Percentiles rank a stretch among this genome's conserved stretches.
phyloP scores from a whole-genome alignment of 2,888 invertebrate genomes.

The Acheta domesticus region DNA sequence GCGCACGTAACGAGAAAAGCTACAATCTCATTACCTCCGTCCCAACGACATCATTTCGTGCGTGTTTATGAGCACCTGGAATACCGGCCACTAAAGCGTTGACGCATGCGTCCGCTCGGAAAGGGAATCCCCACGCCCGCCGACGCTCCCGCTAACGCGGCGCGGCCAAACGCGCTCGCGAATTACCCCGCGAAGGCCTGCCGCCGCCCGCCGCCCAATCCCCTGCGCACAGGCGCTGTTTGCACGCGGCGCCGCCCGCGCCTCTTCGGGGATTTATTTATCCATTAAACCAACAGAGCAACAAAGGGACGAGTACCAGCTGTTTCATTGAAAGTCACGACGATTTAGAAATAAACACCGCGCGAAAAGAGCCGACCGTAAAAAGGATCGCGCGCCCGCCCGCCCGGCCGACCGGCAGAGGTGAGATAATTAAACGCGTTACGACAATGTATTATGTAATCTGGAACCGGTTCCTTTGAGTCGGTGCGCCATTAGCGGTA shows the following conservation, averaged over 20 bases:
- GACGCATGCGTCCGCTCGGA: no score
- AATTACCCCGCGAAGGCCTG: background rate
- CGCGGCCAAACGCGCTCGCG: background rate
- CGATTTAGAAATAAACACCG: background rate
- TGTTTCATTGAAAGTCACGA: background rate
- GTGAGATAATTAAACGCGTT: conserved; percentile 18
- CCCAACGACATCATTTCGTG: no score
- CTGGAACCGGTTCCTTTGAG: conserved; percentile 10
- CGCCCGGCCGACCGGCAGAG: background rate
- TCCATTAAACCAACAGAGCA: background rate
- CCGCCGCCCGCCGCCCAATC: background rate
- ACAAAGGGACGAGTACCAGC: background rate
- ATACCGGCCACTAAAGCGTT: no score
- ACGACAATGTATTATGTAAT: conserved; percentile 6
- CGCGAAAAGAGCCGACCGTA: background rate
- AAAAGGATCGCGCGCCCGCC: background rate
- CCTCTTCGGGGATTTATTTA: background rate
- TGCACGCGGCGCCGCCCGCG: background rate
- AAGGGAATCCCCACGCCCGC: background rate
- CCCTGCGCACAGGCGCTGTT: no score
- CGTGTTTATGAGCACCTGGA: no score
- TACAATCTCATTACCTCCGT: no score
- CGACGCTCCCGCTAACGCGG: conserved; percentile 24
- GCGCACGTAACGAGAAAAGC: no score
- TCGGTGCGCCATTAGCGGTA: background rate